Conservation (phyloP, 2,113 vertebrate genomes). For the Nothobranchius kuhntae region DNA sequence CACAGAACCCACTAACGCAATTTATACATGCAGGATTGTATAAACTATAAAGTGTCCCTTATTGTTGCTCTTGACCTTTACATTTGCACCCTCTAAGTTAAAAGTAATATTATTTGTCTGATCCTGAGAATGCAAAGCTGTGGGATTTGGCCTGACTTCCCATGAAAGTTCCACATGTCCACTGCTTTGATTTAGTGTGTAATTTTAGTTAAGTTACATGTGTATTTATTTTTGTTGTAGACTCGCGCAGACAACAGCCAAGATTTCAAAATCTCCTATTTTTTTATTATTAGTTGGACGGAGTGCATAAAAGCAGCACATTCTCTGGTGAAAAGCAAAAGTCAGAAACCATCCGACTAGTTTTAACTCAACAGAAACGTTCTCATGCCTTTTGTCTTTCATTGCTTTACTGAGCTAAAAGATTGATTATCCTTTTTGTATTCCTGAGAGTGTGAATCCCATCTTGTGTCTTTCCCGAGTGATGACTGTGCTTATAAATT, state of each 20-base stretch:
- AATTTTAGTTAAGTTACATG: slow-evolving; percentile 30
- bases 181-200: slow-evolving; percentile 26
- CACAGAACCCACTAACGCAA: slow-evolving; percentile 61
- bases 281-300: slow-evolving; percentile 7
- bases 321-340: slow-evolving; percentile 2
- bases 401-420: slow-evolving; percentile 69
- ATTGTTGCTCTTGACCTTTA: slow-evolving; percentile 35
- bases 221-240: not conserved
- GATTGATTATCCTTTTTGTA: slow-evolving; percentile 73
- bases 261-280: not conserved
- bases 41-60: slow-evolving; percentile 41
- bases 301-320: not conserved
- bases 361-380: slow-evolving; percentile 30
- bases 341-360: slow-evolving; percentile 2
- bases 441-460: slow-evolving; percentile 68
- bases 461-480: slow-evolving; percentile 70
- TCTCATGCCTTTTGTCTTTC: slow-evolving; percentile 49
- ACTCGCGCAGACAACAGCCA: not conserved
- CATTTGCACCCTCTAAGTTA: slow-evolving; percentile 42
- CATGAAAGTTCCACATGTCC: slow-evolving; percentile 38
- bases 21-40: slow-evolving; percentile 50
- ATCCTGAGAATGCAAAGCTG: slow-evolving; percentile 43
- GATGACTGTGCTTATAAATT: slow-evolving; percentile 82
- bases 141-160: slow-evolving; percentile 52
- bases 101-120: slow-evolving; percentile 42